These are phyloP conservation scores for Agrypnus murinus DNA, from an alignment of 2,888 invertebrate species.

Conservation along the genomic window DNA sequence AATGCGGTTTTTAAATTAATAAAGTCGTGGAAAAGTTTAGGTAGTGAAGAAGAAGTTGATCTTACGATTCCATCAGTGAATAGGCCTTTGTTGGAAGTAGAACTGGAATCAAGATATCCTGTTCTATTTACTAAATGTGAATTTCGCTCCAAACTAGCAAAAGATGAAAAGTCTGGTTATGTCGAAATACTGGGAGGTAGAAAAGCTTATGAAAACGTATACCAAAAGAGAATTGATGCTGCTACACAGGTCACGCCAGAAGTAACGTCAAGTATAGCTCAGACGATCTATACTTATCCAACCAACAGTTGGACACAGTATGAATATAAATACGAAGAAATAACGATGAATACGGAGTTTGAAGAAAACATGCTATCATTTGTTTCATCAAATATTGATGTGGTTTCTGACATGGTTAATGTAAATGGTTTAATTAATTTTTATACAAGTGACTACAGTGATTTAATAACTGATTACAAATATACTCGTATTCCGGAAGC, in stretches of 20 bases:
- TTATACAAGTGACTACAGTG: constrained; percentile 77
- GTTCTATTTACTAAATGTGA: constrained; percentile 66
- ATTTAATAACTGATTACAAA: constrained; percentile 64
- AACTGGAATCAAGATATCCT: constrained; percentile 79
- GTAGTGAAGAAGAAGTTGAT: constrained; percentile 78
- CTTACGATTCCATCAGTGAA: constrained; percentile 71
- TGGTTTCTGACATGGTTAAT: constrained; percentile 62
- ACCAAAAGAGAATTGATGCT: constrained; percentile 75
- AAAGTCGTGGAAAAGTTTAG: constrained; percentile 76
- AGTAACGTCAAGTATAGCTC: constrained; percentile 72
- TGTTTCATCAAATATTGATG: constrained; percentile 58
- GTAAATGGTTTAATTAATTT: constrained; percentile 73
- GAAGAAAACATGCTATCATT: constrained; percentile 62
- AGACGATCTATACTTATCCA: constrained; percentile 80
- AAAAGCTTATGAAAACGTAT: constrained; percentile 75
- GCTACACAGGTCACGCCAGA: constrained; percentile 76
- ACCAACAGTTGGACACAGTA: constrained; percentile 83
- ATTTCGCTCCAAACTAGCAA: constrained; percentile 74
- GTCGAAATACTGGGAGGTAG: constrained; percentile 78
- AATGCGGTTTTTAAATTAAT: constrained; percentile 58
- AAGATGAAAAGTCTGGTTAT: constrained; percentile 79
- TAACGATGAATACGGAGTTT: constrained; percentile 62
- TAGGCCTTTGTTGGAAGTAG: constrained; percentile 78
- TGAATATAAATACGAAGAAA: constrained; percentile 68
- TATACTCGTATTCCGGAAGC: constrained; percentile 58